Percentiles rank a stretch among this genome's conserved stretches.
These are phyloP conservation scores for Agrotis segetum DNA, from an alignment of 2,888 invertebrate species.

Conservation along the genomic window DNA sequence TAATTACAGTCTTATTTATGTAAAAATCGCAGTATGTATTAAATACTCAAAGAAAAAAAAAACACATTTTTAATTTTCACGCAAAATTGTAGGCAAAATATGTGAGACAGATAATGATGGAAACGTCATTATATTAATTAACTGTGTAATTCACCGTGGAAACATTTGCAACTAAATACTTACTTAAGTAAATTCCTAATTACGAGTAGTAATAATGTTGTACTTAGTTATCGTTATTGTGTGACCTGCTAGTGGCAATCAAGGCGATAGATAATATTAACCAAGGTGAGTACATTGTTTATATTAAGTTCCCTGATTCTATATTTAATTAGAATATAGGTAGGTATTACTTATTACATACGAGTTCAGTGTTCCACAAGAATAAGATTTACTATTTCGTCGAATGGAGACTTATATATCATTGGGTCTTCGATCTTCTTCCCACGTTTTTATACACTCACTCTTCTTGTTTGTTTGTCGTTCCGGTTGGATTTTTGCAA, in stretches of 20 bases:
- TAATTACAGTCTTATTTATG: background rate
- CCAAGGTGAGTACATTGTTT: background rate
- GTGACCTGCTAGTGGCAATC: background rate
- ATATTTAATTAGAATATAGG: too few relatives aligned
- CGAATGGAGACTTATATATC: too few relatives aligned
- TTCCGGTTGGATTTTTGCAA: too few relatives aligned
- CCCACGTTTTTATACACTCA: too few relatives aligned
- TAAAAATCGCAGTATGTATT: background rate
- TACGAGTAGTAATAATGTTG: slow-evolving; percentile 12
- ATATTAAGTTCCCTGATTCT: slow-evolving; percentile 1
- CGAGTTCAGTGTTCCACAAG: background rate
- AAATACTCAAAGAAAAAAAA: background rate
- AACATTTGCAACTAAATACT: slow-evolving; percentile 28
- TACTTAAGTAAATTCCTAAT: background rate
- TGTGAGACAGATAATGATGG: background rate
- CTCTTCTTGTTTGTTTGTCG: too few relatives aligned
- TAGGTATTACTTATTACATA: too few relatives aligned
- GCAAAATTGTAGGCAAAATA: background rate
- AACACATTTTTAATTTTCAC: background rate
- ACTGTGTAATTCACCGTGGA: slow-evolving; percentile 17
- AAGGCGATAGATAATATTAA: too few relatives aligned
- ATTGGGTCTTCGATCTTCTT: too few relatives aligned
- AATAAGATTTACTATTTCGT: too few relatives aligned
- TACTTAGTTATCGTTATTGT: slow-evolving; percentile 12
- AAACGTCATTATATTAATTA: slow-evolving; percentile 14